Base-by-base conservation (phyloP, 2,888 invertebrate species). In the Eupithecia centaureata region DNA sequence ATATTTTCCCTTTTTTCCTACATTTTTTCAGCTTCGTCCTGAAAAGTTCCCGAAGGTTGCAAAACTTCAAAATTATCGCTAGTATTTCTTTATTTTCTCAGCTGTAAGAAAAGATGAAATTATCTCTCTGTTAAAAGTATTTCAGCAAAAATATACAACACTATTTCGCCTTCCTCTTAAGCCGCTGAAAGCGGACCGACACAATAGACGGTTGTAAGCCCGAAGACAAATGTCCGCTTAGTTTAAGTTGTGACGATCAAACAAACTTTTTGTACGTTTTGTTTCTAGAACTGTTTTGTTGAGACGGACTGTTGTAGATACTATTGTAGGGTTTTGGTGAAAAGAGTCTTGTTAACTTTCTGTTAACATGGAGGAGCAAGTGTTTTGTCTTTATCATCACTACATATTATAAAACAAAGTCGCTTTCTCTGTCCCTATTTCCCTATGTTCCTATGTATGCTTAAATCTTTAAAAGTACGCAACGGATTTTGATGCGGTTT, bases 191-290 rank as follows among this genome's bases (percentile, higher is more conserved):
- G 64, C 35, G 35, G 60, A 54, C 51, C 38, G 30, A 28, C 58
- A 62, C 59, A 67, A 67, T 63, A 42, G 67, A 47, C 22, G 67
- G 1, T 56, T 10, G 27, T 56, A 56, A 56, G 28, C 56, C 56
- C 56, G 15, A 52, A 68, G 61, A 63, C 63, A 63, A 68, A 68
- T 63, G 61, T 64, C 47, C 57, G 57, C 59, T 68, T 61, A 52
- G 57, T 61, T 64, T 60, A 27, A 63, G 60, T 63, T 25, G 59
- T 62, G 63, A 63, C 67, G 60, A 60, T 67, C 68, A 61, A 52
- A 57, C 60, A 68, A 56, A 61, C 52, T 61, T 68, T 57, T 68
- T 61, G 60, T 58, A 58, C 32, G 51, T 61, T 58, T 64, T 68
- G 61, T 64, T 68, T 56, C n/a, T 57, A 15, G 51, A 68, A 42